Conservation (phyloP, 1,140 invertebrate genomes). For the Asobara japonica region DNA sequence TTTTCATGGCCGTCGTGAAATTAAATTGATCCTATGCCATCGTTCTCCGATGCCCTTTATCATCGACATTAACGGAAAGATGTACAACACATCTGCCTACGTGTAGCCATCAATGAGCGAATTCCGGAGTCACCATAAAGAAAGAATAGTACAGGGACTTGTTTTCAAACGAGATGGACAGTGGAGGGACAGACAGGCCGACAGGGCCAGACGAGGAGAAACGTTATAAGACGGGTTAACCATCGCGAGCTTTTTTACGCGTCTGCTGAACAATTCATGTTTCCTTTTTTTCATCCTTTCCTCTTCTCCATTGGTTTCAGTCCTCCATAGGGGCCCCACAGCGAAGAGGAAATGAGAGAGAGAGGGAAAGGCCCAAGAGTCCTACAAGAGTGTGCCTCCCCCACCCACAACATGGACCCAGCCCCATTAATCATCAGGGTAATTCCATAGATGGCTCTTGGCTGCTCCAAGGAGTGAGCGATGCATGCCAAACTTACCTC, state of each 20-base stretch:
- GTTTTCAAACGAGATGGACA: conserved; percentile 14
- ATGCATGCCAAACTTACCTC: conserved; percentile 62
- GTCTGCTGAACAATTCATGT: conserved; percentile 40
- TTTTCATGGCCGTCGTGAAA: background rate
- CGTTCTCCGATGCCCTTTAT: background rate
- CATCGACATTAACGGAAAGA: background rate
- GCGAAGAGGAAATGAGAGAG: conserved; percentile 31
- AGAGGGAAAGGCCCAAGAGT: conserved; percentile 27
- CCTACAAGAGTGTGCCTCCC: conserved; percentile 33
- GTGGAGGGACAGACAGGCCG: conserved; percentile 17
- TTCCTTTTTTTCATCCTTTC: conserved; percentile 5
- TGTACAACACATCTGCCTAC: background rate
- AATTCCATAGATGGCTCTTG: conserved; percentile 61
- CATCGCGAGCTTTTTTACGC: conserved; percentile 54
- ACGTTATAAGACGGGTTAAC: conserved; percentile 23
- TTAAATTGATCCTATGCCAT: background rate
- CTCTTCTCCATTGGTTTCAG: background rate
- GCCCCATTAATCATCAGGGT: conserved; percentile 59
- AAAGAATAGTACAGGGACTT: background rate
- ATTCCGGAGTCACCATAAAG: background rate
- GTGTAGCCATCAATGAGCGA: background rate
- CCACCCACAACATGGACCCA: conserved; percentile 12
- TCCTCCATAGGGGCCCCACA: background rate
- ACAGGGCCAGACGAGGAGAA: conserved; percentile 21
- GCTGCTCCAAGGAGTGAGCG: conserved; percentile 52